Conservation (phyloP, 2,113 vertebrate species). For the Egretta garzetta region DNA sequence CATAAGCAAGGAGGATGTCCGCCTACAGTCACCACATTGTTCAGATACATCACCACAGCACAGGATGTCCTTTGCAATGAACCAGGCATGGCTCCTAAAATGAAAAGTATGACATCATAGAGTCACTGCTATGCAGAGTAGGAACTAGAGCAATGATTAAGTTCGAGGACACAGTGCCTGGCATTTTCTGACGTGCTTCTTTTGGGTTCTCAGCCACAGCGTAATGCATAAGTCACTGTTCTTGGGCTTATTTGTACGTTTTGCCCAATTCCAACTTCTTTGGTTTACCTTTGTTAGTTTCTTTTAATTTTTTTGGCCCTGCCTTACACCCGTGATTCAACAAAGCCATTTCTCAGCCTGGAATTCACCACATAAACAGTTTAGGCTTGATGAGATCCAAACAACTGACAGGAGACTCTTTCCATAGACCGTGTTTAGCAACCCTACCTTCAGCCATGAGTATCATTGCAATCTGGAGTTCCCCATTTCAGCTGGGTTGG, state of each 20-base stretch:
- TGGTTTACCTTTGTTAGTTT: background rate
- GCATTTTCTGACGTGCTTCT: background rate
- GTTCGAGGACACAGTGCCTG: background rate
- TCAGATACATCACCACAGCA: background rate
- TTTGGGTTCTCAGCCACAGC: background rate
- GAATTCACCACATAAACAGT: background rate
- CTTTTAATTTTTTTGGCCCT: background rate
- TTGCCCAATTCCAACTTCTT: background rate
- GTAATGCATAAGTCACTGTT: background rate
- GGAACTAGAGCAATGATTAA: background rate
- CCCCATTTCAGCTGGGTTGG: background rate
- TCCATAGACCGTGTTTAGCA: background rate
- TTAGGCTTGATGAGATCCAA: background rate
- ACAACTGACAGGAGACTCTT: background rate
- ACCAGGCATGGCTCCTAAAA: background rate
- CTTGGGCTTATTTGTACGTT: background rate
- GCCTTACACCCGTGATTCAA: background rate
- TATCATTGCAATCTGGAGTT: background rate
- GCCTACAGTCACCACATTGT: background rate
- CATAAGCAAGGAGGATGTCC: background rate
- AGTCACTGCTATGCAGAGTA: background rate
- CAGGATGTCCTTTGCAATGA: background rate
- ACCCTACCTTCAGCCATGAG: background rate
- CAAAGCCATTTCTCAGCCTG: background rate
- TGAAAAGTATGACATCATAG: background rate